phyloP scores from a whole-genome alignment of 2,797 vertebrate species.

The Sebastes taczanowskii region DNA sequence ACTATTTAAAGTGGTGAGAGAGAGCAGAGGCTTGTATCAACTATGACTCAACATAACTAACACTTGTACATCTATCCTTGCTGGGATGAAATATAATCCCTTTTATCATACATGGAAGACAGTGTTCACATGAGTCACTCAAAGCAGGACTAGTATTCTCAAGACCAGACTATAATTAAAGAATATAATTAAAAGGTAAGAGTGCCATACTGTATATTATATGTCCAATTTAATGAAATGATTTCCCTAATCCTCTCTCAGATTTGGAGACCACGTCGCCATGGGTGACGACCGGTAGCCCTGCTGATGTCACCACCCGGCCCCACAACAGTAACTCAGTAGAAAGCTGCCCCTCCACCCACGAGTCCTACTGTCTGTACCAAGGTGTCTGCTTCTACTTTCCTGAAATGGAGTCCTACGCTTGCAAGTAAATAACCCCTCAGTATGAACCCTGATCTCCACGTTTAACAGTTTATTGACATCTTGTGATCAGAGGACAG shows the following conservation, averaged over 20 bases:
- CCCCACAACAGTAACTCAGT: constrained; percentile 44
- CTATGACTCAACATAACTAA: background rate
- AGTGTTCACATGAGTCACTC: background rate
- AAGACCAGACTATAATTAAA: background rate
- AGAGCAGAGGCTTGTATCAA: background rate
- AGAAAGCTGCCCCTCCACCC: constrained; percentile 82
- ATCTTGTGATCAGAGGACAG: background rate
- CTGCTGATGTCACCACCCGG: constrained; percentile 55
- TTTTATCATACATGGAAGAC: background rate
- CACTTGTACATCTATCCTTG: background rate
- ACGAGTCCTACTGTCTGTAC: constrained; percentile 90
- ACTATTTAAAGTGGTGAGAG: background rate
- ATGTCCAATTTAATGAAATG: background rate
- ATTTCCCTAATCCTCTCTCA: background rate
- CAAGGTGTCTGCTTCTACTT: constrained; percentile 89
- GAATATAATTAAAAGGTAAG: background rate
- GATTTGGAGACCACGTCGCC: constrained; percentile 36
- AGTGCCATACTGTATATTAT: background rate
- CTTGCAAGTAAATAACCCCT: constrained; percentile 90
- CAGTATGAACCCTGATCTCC: background rate
- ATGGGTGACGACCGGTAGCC: constrained; percentile 52
- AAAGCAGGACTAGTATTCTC: background rate
- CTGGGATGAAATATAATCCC: background rate
- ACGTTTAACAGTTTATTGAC: background rate
- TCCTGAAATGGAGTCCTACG: constrained; percentile 85